Evolutionary conservation across 2,113 vertebrate genomes (phyloP).

Genomic region (Melierax canorus): DNA sequence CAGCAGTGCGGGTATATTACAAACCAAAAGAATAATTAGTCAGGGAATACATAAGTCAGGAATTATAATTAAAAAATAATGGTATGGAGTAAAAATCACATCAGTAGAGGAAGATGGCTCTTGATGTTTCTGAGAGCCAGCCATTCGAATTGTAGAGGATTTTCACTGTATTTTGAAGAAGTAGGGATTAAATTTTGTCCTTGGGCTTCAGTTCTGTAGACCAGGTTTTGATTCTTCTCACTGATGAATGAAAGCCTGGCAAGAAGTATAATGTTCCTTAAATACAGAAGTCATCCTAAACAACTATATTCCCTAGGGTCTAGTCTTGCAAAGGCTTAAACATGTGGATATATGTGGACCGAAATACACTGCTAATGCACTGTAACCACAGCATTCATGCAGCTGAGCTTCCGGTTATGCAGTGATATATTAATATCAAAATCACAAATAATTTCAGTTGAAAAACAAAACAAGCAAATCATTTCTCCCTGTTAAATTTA

Average conservation of each 20-base stretch:
- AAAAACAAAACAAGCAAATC: background rate
- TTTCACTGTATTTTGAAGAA: background rate
- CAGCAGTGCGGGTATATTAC: background rate
- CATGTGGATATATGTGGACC: background rate
- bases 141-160: background rate
- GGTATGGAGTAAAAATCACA: background rate
- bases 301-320: background rate
- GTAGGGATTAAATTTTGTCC: background rate
- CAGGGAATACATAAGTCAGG: background rate
- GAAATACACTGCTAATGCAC: background rate
- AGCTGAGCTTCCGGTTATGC: background rate
- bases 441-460: background rate
- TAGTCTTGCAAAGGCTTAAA: background rate
- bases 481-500: constrained; percentile 9
- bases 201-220: background rate
- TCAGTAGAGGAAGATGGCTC: background rate
- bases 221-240: background rate
- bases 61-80: background rate
- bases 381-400: background rate
- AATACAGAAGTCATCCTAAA: background rate
- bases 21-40: background rate
- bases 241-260: constrained; percentile 1
- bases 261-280: background rate
- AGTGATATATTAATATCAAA: background rate
- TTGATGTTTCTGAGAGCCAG: background rate